Conservation (phyloP, 2,888 invertebrate genomes). For the Lapara coniferarum region DNA sequence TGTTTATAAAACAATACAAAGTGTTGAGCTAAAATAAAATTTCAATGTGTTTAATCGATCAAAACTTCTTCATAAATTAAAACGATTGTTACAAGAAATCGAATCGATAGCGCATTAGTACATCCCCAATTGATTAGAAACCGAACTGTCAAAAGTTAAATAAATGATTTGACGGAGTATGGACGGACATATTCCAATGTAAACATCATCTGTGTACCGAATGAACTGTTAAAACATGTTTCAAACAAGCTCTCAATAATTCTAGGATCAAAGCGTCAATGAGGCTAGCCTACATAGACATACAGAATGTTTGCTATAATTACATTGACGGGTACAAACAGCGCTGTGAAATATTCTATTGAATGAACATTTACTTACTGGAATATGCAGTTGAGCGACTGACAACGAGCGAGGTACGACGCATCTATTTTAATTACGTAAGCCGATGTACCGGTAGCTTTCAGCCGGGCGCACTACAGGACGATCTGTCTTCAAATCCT, state of each 20-base stretch:
- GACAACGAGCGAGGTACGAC: background rate
- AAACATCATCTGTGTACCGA: too few species aligned
- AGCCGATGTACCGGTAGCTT: constrained; percentile 15
- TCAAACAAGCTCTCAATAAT: background rate
- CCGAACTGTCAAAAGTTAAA: too few species aligned
- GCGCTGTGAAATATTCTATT: constrained; percentile 8
- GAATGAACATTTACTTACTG: constrained; percentile 16
- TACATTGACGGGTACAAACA: constrained; percentile 19
- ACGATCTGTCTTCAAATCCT: background rate
- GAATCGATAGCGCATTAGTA: too few species aligned
- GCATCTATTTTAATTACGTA: constrained; percentile 22
- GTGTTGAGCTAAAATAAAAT: too few species aligned
- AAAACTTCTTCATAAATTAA: too few species aligned
- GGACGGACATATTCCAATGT: too few species aligned
- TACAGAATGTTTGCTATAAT: constrained; percentile 3
- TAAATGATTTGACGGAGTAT: too few species aligned
- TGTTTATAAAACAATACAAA: too few species aligned
- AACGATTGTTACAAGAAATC: too few species aligned
- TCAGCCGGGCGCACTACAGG: background rate
- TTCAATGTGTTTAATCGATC: too few species aligned
- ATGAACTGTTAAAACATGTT: too few species aligned
- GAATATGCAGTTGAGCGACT: constrained; percentile 6
- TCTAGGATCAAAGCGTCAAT: background rate
- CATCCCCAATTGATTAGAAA: too few species aligned
- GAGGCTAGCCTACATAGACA: constrained; percentile 1